Percentiles rank a stretch among this genome's conserved stretches.
phyloP scores from a whole-genome alignment of 2,113 vertebrate genomes.

The Anser cygnoides region DNA sequence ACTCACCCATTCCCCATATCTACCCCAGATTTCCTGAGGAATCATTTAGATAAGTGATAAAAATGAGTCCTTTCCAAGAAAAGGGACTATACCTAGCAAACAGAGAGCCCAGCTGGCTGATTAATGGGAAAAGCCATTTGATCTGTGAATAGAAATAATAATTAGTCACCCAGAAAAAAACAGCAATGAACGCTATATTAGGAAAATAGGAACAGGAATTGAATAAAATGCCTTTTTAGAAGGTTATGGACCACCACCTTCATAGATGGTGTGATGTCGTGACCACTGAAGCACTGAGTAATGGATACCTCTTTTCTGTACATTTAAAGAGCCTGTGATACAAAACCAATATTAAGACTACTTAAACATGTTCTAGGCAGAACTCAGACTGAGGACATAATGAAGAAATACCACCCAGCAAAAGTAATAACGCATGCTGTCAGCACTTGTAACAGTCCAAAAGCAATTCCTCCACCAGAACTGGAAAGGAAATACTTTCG shows the following conservation, averaged over 20 bases:
- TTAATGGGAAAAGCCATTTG: not conserved
- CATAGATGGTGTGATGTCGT: not conserved
- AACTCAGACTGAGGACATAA: not conserved
- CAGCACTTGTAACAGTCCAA: not conserved
- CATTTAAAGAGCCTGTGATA: not conserved
- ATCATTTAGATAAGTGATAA: not conserved
- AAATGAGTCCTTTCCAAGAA: not conserved
- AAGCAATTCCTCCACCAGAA: constrained; percentile 2
- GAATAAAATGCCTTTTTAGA: not conserved
- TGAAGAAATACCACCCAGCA: constrained; percentile 14
- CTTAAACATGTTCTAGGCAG: constrained; percentile 3
- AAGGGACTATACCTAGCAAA: not conserved
- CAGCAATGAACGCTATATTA: not conserved
- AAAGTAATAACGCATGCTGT: constrained; percentile 11
- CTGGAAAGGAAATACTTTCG: not conserved
- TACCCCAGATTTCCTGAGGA: not conserved
- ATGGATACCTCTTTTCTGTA: not conserved
- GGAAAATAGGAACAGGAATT: not conserved
- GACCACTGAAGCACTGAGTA: not conserved
- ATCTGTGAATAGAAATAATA: not conserved
- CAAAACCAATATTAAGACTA: not conserved
- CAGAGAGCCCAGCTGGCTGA: not conserved
- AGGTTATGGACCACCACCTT: not conserved
- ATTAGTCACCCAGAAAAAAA: not conserved
- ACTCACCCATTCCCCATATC: accelerated